A percentile compares a stretch with the other conserved stretches of the same genome.
phyloP scores from a whole-genome alignment of 2,888 invertebrate species.

The Hydraecia micacea region DNA sequence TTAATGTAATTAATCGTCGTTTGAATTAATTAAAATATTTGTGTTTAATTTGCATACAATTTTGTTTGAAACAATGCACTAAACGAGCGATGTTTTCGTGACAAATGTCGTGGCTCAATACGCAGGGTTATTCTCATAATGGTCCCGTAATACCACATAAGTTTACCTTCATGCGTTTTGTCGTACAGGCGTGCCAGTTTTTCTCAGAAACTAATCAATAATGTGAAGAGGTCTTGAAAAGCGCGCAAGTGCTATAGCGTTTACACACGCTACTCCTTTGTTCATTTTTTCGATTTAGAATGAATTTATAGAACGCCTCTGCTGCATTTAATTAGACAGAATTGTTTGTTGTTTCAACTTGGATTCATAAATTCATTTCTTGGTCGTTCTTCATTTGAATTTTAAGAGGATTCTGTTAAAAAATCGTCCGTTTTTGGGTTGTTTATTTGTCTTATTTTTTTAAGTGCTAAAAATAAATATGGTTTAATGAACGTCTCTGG shows the following conservation, averaged over 20 bases:
- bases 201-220: constrained; percentile 85
- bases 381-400: constrained; percentile 64
- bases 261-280: constrained; percentile 77
- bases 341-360: constrained; percentile 66
- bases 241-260: constrained; percentile 75
- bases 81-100: constrained; percentile 58
- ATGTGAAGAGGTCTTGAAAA: constrained; percentile 82
- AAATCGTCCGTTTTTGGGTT: constrained; percentile 28
- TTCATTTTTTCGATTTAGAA: constrained; percentile 64
- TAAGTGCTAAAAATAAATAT: constrained; percentile 56
- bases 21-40: constrained; percentile 64
- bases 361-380: constrained; percentile 64
- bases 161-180: constrained; percentile 51
- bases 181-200: constrained; percentile 74
- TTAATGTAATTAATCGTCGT: constrained; percentile 62
- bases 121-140: constrained; percentile 53
- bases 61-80: constrained; percentile 60
- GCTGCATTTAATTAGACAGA: constrained; percentile 67
- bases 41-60: constrained; percentile 54
- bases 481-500: constrained; percentile 53
- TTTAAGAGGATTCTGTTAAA: constrained; percentile 55
- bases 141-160: constrained; percentile 66
- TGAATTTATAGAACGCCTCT: constrained; percentile 66
- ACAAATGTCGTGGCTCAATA: constrained; percentile 62
- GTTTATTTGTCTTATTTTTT: constrained; percentile 50